phyloP scores from a whole-genome alignment of 2,797 vertebrate species.

The Hydrophis major region DNA sequence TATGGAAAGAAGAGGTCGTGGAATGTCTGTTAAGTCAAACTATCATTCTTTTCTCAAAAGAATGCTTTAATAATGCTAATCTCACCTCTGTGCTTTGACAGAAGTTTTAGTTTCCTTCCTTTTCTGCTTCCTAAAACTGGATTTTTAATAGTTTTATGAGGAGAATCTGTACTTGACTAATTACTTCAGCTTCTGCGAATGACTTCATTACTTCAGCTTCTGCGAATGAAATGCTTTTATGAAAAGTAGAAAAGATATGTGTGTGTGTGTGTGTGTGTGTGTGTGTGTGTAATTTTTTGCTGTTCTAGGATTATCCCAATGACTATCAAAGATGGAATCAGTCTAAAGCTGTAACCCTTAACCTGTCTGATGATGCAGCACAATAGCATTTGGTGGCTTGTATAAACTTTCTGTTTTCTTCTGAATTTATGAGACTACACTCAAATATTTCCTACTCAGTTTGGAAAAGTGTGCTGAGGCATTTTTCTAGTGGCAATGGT shows the following conservation, averaged over 20 bases:
- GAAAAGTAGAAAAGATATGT: not conserved
- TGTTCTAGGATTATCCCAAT: not conserved
- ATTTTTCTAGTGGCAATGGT: not conserved
- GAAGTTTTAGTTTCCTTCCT: slow-evolving; percentile 66
- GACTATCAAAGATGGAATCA: not conserved
- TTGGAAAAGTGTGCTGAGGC: not conserved
- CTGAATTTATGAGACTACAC: not conserved
- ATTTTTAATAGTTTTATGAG: slow-evolving; percentile 58
- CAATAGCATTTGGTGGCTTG: not conserved
- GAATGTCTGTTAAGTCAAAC: slow-evolving; percentile 49
- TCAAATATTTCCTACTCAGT: not conserved
- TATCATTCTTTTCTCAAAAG: slow-evolving; percentile 47
- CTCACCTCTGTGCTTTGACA: slow-evolving; percentile 63
- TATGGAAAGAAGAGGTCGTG: slow-evolving; percentile 59
- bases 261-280: too few relatives aligned
- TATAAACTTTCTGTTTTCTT: not conserved
- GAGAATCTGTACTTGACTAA: slow-evolving; percentile 62
- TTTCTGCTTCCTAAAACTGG: slow-evolving; percentile 56
- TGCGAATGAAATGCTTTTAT: slow-evolving; percentile 63
- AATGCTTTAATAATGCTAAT: slow-evolving; percentile 60
- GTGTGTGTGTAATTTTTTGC: not conserved
- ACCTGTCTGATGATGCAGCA: not conserved
- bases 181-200: slow-evolving; percentile 64
- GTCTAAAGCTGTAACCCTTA: not conserved
- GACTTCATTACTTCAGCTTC: slow-evolving; percentile 66